phyloP scores from a whole-genome alignment of 92 coral and sea anemone species.

The Palythoa caribaeorum region DNA sequence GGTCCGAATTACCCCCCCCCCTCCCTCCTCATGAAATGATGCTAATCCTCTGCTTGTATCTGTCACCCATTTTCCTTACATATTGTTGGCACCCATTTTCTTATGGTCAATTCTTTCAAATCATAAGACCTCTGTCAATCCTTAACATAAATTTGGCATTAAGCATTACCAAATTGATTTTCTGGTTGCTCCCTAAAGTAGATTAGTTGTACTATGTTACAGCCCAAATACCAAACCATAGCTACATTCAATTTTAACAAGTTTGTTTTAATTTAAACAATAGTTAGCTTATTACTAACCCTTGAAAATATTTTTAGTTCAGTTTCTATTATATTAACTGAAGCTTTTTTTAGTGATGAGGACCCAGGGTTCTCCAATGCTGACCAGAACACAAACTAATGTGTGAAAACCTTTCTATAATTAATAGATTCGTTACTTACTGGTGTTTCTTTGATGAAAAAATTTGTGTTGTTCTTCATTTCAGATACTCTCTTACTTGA shows the following conservation, averaged over 20 bases:
- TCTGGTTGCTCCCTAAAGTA: neutral
- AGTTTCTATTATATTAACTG: neutral
- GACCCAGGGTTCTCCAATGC: constrained; percentile 8
- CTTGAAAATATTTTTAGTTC: constrained; percentile 4
- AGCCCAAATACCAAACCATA: constrained; percentile 15
- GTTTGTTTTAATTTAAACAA: neutral
- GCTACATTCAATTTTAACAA: constrained; percentile 15
- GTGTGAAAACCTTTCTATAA: neutral
- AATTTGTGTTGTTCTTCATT: neutral
- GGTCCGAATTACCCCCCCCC: no score
- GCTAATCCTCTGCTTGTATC: constrained; percentile 12
- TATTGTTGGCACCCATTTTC: constrained; percentile 8
- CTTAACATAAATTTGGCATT: constrained; percentile 12
- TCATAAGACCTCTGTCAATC: constrained; percentile 1
- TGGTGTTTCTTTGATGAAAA: neutral
- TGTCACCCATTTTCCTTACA: constrained; percentile 12
- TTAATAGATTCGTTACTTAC: neutral
- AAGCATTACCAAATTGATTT: constrained; percentile 18
- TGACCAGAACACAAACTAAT: constrained; percentile 2
- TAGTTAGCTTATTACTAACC: neutral
- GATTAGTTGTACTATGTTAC: neutral
- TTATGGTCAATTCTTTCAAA: constrained; percentile 8
- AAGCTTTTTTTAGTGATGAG: neutral
- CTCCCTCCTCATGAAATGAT: constrained; percentile 8
- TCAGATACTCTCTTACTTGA: neutral